Conservation (phyloP, 2,113 vertebrate species). For the Promerops cafer region DNA sequence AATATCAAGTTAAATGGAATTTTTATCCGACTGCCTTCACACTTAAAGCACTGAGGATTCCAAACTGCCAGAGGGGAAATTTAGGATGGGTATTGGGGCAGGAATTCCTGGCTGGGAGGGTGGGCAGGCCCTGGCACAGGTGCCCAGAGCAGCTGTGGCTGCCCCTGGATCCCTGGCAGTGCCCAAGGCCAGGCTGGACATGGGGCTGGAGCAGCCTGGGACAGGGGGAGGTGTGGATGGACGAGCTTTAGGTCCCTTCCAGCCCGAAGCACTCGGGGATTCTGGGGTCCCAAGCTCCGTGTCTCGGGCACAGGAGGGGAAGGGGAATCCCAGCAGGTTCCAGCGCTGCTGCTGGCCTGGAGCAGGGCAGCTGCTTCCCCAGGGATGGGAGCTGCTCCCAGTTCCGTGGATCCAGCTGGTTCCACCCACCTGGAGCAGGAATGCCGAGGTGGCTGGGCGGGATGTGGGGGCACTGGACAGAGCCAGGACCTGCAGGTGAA, state of each 20-base stretch:
- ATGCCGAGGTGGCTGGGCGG: not conserved
- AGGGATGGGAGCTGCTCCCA: not conserved
- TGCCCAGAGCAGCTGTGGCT: not conserved
- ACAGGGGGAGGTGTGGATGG: not conserved
- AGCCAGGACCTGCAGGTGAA: conserved; percentile 38
- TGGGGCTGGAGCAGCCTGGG: not conserved
- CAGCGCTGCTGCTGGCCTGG: not conserved
- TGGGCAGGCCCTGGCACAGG: not conserved
- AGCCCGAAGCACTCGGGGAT: not conserved
- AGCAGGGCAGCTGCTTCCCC: not conserved
- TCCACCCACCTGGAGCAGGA: rapidly evolving
- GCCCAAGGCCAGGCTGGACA: not conserved
- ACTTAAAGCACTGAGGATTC: not conserved
- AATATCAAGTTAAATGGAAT: not conserved
- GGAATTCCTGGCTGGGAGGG: not conserved
- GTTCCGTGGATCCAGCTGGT: not conserved
- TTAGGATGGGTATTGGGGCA: not conserved
- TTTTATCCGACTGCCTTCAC: not conserved
- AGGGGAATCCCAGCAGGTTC: not conserved
- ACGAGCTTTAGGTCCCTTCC: not conserved
- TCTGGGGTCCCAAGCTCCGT: not conserved
- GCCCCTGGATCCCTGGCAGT: not conserved
- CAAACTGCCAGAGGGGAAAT: not conserved
- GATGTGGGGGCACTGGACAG: not conserved
- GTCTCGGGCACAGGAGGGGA: not conserved